Evolutionary conservation across 2,113 vertebrate genomes (phyloP).

Genomic region (Cheirogaleus medius): DNA sequence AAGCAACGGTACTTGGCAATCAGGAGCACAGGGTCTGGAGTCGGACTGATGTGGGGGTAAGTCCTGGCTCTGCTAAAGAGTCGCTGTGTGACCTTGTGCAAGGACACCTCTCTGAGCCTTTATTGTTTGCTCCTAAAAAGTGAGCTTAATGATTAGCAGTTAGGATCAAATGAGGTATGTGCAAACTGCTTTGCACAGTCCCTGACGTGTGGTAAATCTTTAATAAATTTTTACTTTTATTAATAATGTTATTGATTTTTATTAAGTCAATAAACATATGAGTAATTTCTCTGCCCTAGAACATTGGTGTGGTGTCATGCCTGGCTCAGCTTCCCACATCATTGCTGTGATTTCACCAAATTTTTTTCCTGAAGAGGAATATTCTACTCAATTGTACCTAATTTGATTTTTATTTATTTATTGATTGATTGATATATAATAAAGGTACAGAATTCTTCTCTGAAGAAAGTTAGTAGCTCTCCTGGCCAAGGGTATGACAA

Average conservation of each 20-base stretch:
- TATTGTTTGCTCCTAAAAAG: background rate
- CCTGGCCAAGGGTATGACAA: background rate
- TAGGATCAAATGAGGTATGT: background rate
- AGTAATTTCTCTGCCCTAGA: background rate
- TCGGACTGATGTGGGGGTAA: background rate
- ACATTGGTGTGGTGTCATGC: background rate
- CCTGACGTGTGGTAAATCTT: background rate
- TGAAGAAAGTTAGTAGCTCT: background rate
- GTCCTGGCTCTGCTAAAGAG: background rate
- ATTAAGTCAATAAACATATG: background rate
- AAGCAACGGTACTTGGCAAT: background rate
- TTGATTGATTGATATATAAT: too few species aligned
- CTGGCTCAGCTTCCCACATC: background rate
- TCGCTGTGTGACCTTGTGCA: background rate
- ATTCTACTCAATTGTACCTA: background rate
- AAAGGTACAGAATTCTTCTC: background rate
- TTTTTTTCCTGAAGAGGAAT: background rate
- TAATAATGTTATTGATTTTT: background rate
- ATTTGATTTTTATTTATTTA: conserved; percentile 32
- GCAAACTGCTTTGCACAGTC: background rate
- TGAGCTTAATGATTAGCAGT: background rate
- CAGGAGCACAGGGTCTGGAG: background rate
- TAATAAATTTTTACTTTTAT: background rate
- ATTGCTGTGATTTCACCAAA: background rate
- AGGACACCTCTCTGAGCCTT: background rate